phyloP scores from a whole-genome alignment of 2,888 invertebrate genomes.

The Strigamia maritima region DNA sequence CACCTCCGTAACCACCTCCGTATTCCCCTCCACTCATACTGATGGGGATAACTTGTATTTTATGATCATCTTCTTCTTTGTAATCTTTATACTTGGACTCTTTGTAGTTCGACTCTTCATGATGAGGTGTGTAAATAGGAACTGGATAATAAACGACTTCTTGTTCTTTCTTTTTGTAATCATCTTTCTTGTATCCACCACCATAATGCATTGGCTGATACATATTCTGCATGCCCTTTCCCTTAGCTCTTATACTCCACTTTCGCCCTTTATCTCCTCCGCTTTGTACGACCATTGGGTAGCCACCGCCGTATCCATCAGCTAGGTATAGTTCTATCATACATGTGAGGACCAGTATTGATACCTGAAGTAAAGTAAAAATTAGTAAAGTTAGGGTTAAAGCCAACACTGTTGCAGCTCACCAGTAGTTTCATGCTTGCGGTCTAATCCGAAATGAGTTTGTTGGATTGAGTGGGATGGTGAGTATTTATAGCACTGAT shows the following conservation, averaged over 20 bases:
- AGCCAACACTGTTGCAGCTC: neutral
- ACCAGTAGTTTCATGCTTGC: neutral
- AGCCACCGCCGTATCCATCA: neutral
- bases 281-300: neutral
- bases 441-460: neutral
- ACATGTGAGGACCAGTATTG: neutral
- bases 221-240: constrained; percentile 30
- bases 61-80: constrained; percentile 17
- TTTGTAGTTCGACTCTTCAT: neutral
- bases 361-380: neutral
- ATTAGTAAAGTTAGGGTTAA: neutral
- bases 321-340: neutral
- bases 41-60: neutral
- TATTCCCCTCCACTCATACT: constrained; percentile 1
- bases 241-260: neutral
- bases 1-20: constrained; percentile 14
- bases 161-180: neutral
- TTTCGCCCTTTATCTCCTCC: neutral
- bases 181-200: neutral
- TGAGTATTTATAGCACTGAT: constrained; percentile 4
- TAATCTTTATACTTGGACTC: neutral
- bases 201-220: neutral
- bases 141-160: constrained; percentile 18
- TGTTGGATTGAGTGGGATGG: neutral
- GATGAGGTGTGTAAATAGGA: neutral